Conservation (phyloP, 2,113 vertebrate genomes). For the Bujurquina vittata region DNA sequence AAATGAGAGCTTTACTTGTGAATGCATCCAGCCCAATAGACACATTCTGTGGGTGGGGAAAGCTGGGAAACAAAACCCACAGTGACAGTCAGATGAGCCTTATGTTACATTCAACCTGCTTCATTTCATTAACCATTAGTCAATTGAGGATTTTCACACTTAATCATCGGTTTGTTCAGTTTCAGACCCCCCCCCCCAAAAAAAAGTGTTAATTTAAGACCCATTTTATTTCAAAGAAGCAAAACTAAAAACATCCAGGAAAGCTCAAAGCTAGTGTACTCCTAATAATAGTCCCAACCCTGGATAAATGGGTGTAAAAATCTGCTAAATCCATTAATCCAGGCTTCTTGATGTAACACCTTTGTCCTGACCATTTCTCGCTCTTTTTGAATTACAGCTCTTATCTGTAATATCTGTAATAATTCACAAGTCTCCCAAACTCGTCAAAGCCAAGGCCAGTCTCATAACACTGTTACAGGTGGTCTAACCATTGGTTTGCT, state of each 20-base stretch:
- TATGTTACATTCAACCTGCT: not conserved
- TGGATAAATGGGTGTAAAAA: not conserved
- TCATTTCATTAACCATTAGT: not conserved
- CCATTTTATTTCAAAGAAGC: not conserved
- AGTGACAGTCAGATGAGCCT: not conserved
- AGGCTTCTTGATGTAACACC: too few species aligned
- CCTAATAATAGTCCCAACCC: not conserved
- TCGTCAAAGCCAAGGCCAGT: not conserved
- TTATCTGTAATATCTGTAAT: not conserved
- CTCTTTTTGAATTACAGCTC: not conserved
- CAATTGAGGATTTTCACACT: not conserved
- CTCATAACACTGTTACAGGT: not conserved
- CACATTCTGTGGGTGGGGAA: not conserved
- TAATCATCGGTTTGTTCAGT: not conserved
- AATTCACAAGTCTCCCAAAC: not conserved
- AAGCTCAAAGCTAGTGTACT: not conserved
- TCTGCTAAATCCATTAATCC: not conserved
- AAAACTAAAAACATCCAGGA: not conserved
- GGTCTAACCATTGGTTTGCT: not conserved
- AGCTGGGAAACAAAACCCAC: not conserved
- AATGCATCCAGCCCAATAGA: not conserved
- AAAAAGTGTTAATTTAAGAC: not conserved
- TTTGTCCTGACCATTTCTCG: not conserved
- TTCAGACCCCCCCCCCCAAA: not conserved
- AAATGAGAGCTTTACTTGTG: conserved; percentile 4